Percentiles rank a stretch among this genome's conserved stretches.
These are phyloP conservation scores for Ranitomeya variabilis DNA, from an alignment of 2,113 vertebrate genomes.

Conservation along the genomic window DNA sequence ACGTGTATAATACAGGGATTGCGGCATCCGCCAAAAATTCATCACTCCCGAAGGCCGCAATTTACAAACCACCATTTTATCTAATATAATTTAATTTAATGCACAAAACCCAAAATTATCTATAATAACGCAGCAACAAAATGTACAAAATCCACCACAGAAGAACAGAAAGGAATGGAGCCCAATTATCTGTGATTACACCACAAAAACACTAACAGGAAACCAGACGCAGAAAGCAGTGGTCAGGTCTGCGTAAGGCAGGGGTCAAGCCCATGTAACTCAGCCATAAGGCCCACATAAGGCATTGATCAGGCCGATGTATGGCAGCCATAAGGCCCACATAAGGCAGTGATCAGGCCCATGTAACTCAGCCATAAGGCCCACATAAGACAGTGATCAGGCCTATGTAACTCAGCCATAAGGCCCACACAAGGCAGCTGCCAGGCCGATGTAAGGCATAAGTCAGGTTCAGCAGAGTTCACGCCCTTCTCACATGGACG, in stretches of 20 bases:
- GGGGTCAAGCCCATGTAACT: too few species aligned
- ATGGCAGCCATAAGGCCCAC: too few species aligned
- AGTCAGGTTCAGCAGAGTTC: neutral
- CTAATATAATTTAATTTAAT: conserved; percentile 43
- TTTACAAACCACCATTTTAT: conserved; percentile 35
- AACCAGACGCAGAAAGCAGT: neutral
- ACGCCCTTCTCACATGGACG: too few species aligned
- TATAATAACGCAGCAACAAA: neutral
- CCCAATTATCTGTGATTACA: neutral
- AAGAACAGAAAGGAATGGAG: neutral
- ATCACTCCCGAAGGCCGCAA: neutral
- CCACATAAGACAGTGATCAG: too few species aligned
- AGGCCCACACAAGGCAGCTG: neutral
- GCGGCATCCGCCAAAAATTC: neutral
- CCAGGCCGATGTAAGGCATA: neutral
- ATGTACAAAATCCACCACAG: neutral
- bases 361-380: too few species aligned
- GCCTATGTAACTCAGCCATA: too few species aligned
- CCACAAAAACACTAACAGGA: too few species aligned
- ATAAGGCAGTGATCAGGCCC: too few species aligned
- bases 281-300: too few species aligned
- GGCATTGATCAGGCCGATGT: too few species aligned
- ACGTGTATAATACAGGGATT: neutral
- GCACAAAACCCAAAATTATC: conserved; percentile 36
- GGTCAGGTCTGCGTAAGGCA: neutral